Evolutionary conservation across 2,888 invertebrate species (phyloP), one percentile per base, ranked within the genome.

Genomic region (Gandaritis pyraliata): DNA sequence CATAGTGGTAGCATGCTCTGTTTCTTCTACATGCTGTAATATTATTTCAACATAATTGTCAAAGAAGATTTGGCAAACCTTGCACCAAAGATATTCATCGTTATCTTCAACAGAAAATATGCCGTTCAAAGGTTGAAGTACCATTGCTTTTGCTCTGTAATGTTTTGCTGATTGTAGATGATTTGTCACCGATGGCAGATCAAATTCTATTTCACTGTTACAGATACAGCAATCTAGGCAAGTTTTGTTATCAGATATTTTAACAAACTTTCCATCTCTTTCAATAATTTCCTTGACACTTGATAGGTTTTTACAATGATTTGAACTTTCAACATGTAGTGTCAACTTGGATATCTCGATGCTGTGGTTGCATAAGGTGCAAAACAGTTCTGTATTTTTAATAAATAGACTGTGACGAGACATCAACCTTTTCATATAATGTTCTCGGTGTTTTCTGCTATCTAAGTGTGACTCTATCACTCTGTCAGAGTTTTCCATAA

Each of bases 61-160:
- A 56, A 86, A 78, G 58, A 77, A 84, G 10, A 70, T 65, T 65
- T 80, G 72, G 50, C 86, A 86, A 11, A 86, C 71, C 73, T 86
- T 86, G 54, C 86, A 86, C 82, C 81, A 86, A 5, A 85, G 58
- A 23, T 80, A 77, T n/a, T 76, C 69, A 48, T 75, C 68, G 38
- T 58, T 72, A n/a, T 73, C 75, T 55, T 81, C 77, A 0, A 85
- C 79, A 13, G 83, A 80, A 64, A 85, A 83, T 70, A 86, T 83
- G 0, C 80, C 85, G 62, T 86, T 85, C 29, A 76, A 66, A 8
- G 84, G 82, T 62, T 84, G 85, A 1, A 86, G 71, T 12, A 73
- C 77, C 64, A 84, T 80, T 1, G 81, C 70, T 38, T 77, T 71
- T 11, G 77, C 78, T 69, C 76, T 68, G 63, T 50, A 72, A 54